phyloP scores from a whole-genome alignment of 2,113 vertebrate genomes.

The Ceyx melanurus region DNA sequence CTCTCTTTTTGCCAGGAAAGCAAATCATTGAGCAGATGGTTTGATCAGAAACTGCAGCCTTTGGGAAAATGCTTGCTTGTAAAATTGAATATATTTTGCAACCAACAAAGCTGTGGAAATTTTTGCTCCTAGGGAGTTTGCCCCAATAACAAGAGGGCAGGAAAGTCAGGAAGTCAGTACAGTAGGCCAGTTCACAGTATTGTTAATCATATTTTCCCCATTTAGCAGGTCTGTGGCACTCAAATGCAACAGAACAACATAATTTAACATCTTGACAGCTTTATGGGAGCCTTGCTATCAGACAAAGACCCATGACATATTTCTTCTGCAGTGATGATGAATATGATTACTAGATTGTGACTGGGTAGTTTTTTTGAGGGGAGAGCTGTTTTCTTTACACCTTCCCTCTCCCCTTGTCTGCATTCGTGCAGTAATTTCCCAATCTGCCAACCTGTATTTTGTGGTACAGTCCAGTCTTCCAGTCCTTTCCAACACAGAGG shows the following conservation, averaged over 20 bases:
- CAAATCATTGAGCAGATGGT: constrained; percentile 47
- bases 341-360: neutral
- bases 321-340: neutral
- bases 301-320: neutral
- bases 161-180: neutral
- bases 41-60: constrained; percentile 37
- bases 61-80: constrained; percentile 32
- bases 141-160: neutral
- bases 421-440: neutral
- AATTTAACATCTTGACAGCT: constrained; percentile 35
- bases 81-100: constrained; percentile 40
- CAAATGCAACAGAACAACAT: neutral
- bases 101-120: constrained; percentile 3
- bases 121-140: neutral
- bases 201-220: neutral
- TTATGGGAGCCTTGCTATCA: constrained; percentile 18
- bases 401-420: neutral
- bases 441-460: neutral
- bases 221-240: neutral
- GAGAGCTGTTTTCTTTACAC: neutral
- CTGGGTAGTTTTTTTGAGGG: neutral
- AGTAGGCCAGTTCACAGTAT: neutral
- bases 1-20: neutral
- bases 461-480: neutral
- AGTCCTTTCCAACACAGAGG: neutral